Conservation (phyloP, 2,888 invertebrate species). For the Heteromyza rotundicornis region DNA sequence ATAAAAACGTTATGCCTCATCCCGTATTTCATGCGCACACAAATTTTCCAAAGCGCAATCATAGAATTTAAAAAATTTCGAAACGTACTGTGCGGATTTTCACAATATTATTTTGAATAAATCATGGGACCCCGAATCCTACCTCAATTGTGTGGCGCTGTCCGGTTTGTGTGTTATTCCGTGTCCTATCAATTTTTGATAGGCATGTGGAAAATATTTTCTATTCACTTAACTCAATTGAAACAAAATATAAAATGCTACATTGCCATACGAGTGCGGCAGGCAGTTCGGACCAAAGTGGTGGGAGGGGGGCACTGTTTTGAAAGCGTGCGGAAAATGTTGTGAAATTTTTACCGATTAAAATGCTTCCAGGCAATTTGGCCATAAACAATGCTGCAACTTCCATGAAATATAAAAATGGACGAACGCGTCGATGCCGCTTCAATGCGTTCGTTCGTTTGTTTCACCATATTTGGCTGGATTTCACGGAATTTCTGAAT, state of each 20-base stretch:
- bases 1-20: conserved; percentile 16
- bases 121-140: not conserved
- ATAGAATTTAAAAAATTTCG: no score
- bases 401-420: conserved; percentile 1
- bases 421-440: conserved; percentile 48
- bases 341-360: conserved; percentile 45
- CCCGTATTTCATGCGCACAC: conserved; percentile 4
- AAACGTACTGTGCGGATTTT: not conserved
- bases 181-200: conserved; percentile 47
- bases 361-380: conserved; percentile 60
- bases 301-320: not conserved
- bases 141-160: not conserved
- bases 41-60: not conserved
- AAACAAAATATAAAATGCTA: not conserved
- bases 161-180: not conserved
- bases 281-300: no score
- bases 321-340: not conserved
- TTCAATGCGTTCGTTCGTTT: conserved; percentile 49
- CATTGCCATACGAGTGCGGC: not conserved
- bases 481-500: not conserved
- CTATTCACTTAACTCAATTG: conserved; percentile 49
- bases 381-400: conserved; percentile 37
- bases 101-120: conserved; percentile 9
- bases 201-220: conserved; percentile 54
- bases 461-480: not conserved